phyloP scores from a whole-genome alignment of 2,797 vertebrate species.

The Buphagus erythrorhynchus region DNA sequence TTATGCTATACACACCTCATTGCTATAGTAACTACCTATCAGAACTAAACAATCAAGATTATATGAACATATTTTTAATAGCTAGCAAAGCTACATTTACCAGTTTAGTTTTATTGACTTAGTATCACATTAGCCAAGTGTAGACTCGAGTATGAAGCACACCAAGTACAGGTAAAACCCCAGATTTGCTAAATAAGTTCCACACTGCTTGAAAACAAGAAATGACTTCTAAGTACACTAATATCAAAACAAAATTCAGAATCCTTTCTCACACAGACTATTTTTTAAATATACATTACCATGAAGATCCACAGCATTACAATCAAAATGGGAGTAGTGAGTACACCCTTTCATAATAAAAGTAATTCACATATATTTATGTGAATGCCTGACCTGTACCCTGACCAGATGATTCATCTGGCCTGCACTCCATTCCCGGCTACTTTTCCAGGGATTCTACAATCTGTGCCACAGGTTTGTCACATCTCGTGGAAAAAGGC shows the following conservation, averaged over 20 bases:
- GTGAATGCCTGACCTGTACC: neutral
- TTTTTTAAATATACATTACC: neutral
- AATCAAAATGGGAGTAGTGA: neutral
- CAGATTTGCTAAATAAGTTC: neutral
- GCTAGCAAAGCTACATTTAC: neutral
- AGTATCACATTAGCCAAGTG: neutral
- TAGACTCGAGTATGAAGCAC: neutral
- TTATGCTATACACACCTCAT: fast-evolving
- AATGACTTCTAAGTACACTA: neutral
- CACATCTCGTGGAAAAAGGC: neutral
- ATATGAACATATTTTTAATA: neutral
- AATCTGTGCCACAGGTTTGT: neutral
- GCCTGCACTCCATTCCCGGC: neutral
- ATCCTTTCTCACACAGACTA: neutral
- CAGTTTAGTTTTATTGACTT: neutral
- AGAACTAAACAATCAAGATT: neutral
- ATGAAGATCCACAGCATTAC: neutral
- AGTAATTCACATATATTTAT: neutral
- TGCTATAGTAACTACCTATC: neutral
- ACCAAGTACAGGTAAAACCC: neutral
- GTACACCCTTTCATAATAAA: neutral
- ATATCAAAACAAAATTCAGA: neutral
- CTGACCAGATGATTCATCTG: neutral
- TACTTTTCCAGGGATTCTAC: neutral
- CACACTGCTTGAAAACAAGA: neutral